These are phyloP conservation scores for Cyaniris semiargus DNA, from an alignment of 2,888 invertebrate genomes.

Conservation along the genomic window DNA sequence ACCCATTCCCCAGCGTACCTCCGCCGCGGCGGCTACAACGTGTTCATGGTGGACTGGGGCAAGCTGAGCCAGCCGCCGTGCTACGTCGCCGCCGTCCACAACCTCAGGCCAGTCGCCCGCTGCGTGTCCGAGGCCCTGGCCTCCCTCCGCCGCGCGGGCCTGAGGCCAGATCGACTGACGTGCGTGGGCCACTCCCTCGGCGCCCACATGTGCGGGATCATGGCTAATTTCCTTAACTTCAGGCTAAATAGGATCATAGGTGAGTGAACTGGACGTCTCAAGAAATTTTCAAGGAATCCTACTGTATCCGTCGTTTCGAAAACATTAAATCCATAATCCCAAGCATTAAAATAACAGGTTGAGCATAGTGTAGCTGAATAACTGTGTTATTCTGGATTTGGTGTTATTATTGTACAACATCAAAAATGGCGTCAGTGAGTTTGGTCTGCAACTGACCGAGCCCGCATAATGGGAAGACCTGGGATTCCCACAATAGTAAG, in stretches of 20 bases:
- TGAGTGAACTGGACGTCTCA: conserved; percentile 49
- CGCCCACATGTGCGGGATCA: conserved; percentile 88
- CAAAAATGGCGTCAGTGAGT: no score
- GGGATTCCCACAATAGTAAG: no score
- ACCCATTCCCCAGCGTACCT: conserved; percentile 81
- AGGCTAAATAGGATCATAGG: conserved; percentile 87
- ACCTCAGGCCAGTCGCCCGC: conserved; percentile 85
- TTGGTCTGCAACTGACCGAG: no score
- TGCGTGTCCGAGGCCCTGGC: conserved; percentile 85
- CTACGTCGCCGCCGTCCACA: conserved; percentile 88
- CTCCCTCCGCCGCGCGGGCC: conserved; percentile 82
- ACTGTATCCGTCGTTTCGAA: no score
- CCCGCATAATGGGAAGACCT: no score
- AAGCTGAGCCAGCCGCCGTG: conserved; percentile 84
- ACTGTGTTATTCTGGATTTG: no score
- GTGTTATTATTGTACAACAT: no score
- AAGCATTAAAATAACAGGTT: no score
- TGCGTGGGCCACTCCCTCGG: conserved; percentile 90
- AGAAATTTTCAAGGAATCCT: no score
- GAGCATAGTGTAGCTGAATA: no score
- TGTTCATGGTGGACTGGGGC: conserved; percentile 90
- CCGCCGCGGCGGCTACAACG: conserved; percentile 86
- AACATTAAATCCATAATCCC: no score
- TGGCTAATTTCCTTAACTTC: conserved; percentile 86
- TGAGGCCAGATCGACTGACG: conserved; percentile 83